Percentiles rank a stretch among this genome's conserved stretches.
Conservation (phyloP, 2,888 invertebrate genomes). For the Napeogenes inachia region DNA sequence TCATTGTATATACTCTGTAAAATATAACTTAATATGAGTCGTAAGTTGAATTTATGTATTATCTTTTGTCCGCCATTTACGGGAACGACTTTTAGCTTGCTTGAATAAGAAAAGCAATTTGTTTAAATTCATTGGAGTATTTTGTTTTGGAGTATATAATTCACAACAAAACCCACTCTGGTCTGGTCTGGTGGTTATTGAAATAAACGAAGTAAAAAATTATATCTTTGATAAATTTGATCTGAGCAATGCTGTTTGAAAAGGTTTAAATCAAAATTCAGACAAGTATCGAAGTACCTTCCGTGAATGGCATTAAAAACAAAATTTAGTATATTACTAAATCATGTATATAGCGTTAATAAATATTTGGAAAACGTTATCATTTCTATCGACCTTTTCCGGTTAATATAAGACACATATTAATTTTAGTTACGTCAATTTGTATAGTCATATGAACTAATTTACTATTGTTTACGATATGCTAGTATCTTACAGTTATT, state of each 20-base stretch:
- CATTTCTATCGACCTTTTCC: constrained; percentile 57
- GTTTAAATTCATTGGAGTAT: background rate
- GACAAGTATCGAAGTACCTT: constrained; percentile 38
- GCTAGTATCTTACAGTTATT: constrained; percentile 49
- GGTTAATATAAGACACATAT: constrained; percentile 52
- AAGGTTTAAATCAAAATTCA: too few species aligned
- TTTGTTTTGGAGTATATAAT: too few species aligned
- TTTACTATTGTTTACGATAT: constrained; percentile 60
- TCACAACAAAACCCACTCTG: too few species aligned
- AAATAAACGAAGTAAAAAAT: too few species aligned
- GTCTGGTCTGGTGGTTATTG: too few species aligned
- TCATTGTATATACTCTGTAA: constrained; percentile 67
- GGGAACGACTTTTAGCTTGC: constrained; percentile 36
- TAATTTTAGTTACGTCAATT: constrained; percentile 63
- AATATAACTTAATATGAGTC: constrained; percentile 48
- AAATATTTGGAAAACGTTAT: constrained; percentile 51
- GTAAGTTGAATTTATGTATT: constrained; percentile 53
- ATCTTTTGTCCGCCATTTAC: constrained; percentile 50
- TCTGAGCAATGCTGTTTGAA: background rate
- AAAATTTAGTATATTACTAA: constrained; percentile 77
- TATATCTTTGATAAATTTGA: too few species aligned
- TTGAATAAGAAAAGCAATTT: background rate
- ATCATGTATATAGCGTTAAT: constrained; percentile 66
- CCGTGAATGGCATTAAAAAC: constrained; percentile 62
- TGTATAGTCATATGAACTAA: constrained; percentile 57